phyloP scores from a whole-genome alignment of 2,888 invertebrate genomes.

The Drosophila quasianomalipes region DNA sequence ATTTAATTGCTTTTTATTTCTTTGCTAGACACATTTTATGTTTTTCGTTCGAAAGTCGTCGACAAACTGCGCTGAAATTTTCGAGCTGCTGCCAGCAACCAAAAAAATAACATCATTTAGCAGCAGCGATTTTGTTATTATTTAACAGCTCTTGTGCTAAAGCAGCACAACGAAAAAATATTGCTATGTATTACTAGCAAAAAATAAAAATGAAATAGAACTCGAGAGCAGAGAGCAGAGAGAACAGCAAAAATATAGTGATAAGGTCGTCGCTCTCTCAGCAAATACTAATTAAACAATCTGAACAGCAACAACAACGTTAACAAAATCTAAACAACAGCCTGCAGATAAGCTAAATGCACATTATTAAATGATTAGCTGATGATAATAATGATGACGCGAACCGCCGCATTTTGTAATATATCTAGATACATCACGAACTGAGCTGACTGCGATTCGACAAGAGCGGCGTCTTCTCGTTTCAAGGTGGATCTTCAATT shows the following conservation, averaged over 20 bases:
- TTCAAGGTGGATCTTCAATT: constrained; percentile 37
- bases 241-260: constrained; percentile 28
- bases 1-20: constrained; percentile 42
- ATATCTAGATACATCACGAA: constrained; percentile 8
- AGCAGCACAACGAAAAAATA: constrained; percentile 43
- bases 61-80: constrained; percentile 79
- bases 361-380: constrained; percentile 64
- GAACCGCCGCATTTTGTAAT: constrained; percentile 17
- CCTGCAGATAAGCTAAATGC: constrained; percentile 72
- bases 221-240: constrained; percentile 43
- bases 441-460: not conserved
- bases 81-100: constrained; percentile 48
- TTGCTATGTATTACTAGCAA: constrained; percentile 60
- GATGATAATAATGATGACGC: constrained; percentile 47
- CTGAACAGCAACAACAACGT: constrained; percentile 33
- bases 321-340: constrained; percentile 35
- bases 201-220: constrained; percentile 30
- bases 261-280: constrained; percentile 61
- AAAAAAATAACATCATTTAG: constrained; percentile 54
- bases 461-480: not conserved
- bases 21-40: constrained; percentile 69
- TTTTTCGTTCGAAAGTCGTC: constrained; percentile 83
- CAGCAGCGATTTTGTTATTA: constrained; percentile 73
- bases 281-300: constrained; percentile 67
- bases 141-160: constrained; percentile 68